Evolutionary conservation across 2,113 vertebrate species (phyloP).

Genomic region (Halcyon malimbica): DNA sequence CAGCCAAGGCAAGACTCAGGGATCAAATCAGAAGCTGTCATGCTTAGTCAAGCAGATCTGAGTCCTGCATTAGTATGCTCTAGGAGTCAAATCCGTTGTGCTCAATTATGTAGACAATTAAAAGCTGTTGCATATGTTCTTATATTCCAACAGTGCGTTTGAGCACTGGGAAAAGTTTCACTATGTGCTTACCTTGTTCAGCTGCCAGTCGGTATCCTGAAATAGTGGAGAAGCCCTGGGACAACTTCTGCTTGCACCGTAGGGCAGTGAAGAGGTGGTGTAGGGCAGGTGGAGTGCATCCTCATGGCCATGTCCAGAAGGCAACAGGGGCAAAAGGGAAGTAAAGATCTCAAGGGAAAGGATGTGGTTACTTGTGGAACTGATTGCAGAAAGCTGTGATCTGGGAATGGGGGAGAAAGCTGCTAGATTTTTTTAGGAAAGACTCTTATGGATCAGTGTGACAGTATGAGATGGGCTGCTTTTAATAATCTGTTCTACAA

Average conservation of each 20-base stretch:
- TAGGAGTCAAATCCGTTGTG: background rate
- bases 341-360: background rate
- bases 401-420: background rate
- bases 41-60: background rate
- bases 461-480: constrained; percentile 36
- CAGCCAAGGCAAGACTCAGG: background rate
- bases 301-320: background rate
- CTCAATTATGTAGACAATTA: background rate
- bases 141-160: background rate
- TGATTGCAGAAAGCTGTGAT: background rate
- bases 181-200: background rate
- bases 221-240: background rate
- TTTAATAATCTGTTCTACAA: constrained; percentile 58
- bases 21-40: background rate
- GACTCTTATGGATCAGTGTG: background rate
- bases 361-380: constrained; percentile 14
- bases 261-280: background rate
- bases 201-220: background rate
- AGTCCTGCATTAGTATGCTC: background rate
- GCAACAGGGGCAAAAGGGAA: background rate
- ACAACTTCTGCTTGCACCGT: background rate
- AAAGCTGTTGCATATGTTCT: background rate
- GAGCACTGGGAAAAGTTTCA: background rate
- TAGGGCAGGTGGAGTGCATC: background rate
- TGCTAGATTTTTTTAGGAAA: constrained; percentile 11